Base-by-base conservation (phyloP, 2,797 vertebrate genomes). In the Dendrocincla fuliginosa region DNA sequence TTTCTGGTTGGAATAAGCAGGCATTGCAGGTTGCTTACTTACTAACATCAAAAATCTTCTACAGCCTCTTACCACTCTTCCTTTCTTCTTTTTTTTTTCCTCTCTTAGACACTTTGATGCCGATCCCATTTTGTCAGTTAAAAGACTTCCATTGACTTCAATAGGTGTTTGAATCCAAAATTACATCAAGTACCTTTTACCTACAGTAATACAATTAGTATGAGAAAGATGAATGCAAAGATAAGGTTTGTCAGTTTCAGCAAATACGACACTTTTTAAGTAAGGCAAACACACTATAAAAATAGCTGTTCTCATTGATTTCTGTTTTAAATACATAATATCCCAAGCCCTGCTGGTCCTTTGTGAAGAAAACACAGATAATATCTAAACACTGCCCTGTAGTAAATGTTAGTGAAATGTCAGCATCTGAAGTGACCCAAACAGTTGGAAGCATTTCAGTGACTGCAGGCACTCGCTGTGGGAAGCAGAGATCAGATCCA, bases 121-220 rank as follows among this genome's bases (percentile, higher is more conserved):
- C 94, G 80, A 67, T 87, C 30, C 79, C 70, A 87, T 90, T 96
- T 96, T 73, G 67, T 84, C 80, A 82, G 71, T 87, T 92, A 89
- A 94, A 97, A 95, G 87, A 47, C 63, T 96, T 93, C 55, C 83
- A 91, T 63, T 90, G 63, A 70, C 70, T 96, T 94, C 95, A 95
- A 47, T 65, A 89, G 75, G 64, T 83, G 92, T 92, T 94, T 95
- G 82, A 93, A 92, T 91, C 41, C 80, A 93, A 84, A 94, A 78
- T 79, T 73, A 91, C 81, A 89, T 77, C 75, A 84, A 93, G 61
- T 85, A 87, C 74, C 60, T 49, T 60, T 89, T 94, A 93, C 69
- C 63, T 75, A 73, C 27, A 59, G 46, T 73, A 88, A 88, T 65
- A 84, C 10, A 93, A 87, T 79, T 70, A 80, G 42, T 46, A 28